These are phyloP conservation scores for Neogobius melanostomus DNA, from an alignment of 2,113 vertebrate genomes.

Conservation along the genomic window DNA sequence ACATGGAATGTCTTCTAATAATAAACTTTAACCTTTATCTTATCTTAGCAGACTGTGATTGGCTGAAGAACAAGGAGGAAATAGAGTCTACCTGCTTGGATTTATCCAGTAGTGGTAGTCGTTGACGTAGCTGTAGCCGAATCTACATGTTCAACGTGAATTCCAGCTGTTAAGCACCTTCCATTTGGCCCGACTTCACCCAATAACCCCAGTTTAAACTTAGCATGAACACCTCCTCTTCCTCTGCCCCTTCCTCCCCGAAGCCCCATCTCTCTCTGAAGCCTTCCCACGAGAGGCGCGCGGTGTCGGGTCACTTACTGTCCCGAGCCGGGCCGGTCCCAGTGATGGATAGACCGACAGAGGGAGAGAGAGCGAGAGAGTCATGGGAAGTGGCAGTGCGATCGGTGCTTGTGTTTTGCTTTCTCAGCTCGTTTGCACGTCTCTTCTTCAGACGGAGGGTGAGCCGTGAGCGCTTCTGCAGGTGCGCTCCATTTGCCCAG, in stretches of 20 bases:
- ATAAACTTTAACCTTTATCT: too few species aligned
- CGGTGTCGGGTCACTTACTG: slow-evolving; percentile 77
- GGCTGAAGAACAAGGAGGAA: too few species aligned
- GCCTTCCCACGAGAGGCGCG: slow-evolving; percentile 59
- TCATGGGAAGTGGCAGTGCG: slow-evolving; percentile 73
- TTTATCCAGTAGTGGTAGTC: too few species aligned
- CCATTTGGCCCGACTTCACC: neutral
- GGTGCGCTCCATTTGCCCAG: too few species aligned
- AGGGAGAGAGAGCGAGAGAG: slow-evolving; percentile 31
- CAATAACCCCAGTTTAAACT: slow-evolving; percentile 2
- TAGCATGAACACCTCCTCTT: slow-evolving; percentile 12
- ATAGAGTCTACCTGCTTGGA: too few species aligned
- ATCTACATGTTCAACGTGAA: too few species aligned
- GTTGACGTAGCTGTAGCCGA: too few species aligned
- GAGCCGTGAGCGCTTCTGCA: neutral
- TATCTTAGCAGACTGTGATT: too few species aligned
- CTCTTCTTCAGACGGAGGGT: slow-evolving; percentile 65
- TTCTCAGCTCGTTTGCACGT: slow-evolving; percentile 77
- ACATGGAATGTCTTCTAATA: too few species aligned
- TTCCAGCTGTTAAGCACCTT: neutral
- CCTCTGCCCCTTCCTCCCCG: neutral
- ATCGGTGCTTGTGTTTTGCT: slow-evolving; percentile 76
- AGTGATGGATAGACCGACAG: slow-evolving; percentile 64
- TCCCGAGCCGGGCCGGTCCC: slow-evolving; percentile 44
- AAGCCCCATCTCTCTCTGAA: slow-evolving; percentile 47